Base-by-base conservation (phyloP, 1,140 invertebrate genomes). In the Rhopalosiphum maidis region DNA sequence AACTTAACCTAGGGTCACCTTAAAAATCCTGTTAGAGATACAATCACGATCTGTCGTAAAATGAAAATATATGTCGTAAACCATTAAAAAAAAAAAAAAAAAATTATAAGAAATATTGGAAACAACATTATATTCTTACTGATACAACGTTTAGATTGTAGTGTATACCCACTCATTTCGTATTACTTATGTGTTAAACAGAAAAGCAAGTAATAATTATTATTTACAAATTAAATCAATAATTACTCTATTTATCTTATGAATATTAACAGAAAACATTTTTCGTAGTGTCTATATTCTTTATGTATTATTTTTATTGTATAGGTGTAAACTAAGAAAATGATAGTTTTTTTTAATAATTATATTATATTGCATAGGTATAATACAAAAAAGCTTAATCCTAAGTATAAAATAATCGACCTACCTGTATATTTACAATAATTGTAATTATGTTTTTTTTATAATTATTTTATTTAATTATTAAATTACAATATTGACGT, bases 11-110 rank as follows among this genome's bases (percentile, higher is more conserved):
- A 90, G 89, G 30, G 54, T 90, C 54, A 90, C 54, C 89, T 60
- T 43, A 90, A 11, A 90, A 90, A 90, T 90, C 89, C 89, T 60
- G 89, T 90, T 60, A 30, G 37, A 90, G 89, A 90, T 90, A 60
- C 30, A 41, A 90, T 90, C 89, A 25, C 23, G 46, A 8, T 54
- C 87, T 23, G 48, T 37, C 30, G 48, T 54, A 54, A 11, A 22
- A 89, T 51, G 21, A 54, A 89, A 89, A 89, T 89, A 89, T 89
- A 89, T 54, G 87, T 54, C 87, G 87, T 89, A 89, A 89, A 89
- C 54, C 22, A 25, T 54, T 37, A n/a, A 87, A 87, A 87, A 87
- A 86, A 86, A n/a, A 87, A 87, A 87, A 87, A 51, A 51, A 88
- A 54, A 88, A 48, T 35, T 30, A 51, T 54, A 55, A 89, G n/a